Evolutionary conservation across 2,113 vertebrate genomes (phyloP).

Genomic region (Ceyx melanurus): DNA sequence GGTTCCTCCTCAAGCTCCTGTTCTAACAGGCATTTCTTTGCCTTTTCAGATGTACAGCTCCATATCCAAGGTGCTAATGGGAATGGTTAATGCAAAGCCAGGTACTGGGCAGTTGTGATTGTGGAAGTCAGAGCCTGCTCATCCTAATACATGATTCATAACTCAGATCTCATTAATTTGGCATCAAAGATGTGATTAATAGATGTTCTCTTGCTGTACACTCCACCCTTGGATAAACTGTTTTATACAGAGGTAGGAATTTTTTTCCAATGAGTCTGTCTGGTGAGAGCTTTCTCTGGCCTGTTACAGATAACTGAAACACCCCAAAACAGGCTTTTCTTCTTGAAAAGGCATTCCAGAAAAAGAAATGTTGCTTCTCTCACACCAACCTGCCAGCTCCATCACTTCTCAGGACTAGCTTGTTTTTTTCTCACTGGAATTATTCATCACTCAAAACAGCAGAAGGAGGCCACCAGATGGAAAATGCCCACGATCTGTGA

Average conservation of each 20-base stretch:
- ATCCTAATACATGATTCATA: neutral
- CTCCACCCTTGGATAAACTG: slow-evolving; percentile 42
- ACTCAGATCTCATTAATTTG: slow-evolving; percentile 18
- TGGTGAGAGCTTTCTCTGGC: neutral
- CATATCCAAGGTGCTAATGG: neutral
- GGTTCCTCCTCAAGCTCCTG: neutral
- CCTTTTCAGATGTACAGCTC: neutral
- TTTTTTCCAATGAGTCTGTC: neutral
- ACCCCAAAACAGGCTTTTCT: neutral
- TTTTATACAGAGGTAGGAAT: neutral
- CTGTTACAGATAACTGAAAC: neutral
- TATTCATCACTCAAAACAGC: neutral
- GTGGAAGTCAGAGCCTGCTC: slow-evolving; percentile 22
- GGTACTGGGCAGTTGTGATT: slow-evolving; percentile 2
- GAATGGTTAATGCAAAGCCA: neutral
- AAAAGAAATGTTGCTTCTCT: neutral
- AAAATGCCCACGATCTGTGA: neutral
- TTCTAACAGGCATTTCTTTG: neutral
- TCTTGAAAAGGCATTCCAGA: neutral
- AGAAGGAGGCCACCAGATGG: neutral
- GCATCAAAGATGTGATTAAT: slow-evolving; percentile 31
- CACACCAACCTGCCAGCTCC: neutral
- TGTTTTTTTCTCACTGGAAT: neutral
- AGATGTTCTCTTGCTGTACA: neutral
- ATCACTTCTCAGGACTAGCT: neutral